Conservation (phyloP, 2,797 vertebrate species). For the Loris lydekkerianus region DNA sequence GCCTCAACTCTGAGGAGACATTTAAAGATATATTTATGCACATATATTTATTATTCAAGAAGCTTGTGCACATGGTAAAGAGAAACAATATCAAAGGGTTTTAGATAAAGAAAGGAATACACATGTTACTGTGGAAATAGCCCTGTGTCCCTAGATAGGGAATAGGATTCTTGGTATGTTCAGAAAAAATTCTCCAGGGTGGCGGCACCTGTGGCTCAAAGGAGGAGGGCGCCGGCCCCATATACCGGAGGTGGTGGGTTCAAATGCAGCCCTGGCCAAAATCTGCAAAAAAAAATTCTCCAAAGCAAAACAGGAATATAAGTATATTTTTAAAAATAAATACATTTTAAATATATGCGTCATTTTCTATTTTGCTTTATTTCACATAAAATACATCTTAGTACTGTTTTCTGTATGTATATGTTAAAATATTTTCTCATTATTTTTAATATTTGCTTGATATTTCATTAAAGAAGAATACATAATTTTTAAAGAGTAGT, state of each 20-base stretch:
- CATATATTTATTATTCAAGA: not conserved
- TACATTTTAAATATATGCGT: not conserved
- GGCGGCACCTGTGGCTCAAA: too few species aligned
- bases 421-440: not conserved
- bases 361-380: not conserved
- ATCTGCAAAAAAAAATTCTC: not conserved
- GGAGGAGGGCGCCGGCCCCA: too few species aligned
- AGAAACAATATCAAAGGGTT: not conserved
- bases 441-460: not conserved
- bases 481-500: not conserved
- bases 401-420: not conserved
- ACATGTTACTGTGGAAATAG: not conserved
- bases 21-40: not conserved
- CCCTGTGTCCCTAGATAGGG: not conserved
- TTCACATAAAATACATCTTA: not conserved
- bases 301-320: not conserved
- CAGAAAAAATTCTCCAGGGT: not conserved
- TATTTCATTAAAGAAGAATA: not conserved
- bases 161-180: not conserved
- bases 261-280: too few species aligned
- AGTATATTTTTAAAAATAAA: not conserved
- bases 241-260: too few species aligned
- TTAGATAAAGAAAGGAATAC: not conserved
- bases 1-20: not conserved
- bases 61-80: not conserved